phyloP scores from a whole-genome alignment of 2,113 vertebrate genomes.

The Mormoops blainvillei region DNA sequence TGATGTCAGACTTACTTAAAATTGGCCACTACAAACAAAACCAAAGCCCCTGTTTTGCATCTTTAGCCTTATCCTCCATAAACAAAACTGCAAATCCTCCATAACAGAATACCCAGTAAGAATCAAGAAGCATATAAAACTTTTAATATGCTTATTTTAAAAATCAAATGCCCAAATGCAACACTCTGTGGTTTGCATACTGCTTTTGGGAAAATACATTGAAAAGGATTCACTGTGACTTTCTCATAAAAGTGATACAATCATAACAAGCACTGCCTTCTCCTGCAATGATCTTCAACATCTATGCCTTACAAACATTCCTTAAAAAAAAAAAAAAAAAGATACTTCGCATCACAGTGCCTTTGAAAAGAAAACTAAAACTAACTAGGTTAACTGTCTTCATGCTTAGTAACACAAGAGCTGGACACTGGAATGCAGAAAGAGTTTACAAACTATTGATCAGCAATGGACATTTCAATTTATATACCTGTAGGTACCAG shows the following conservation, averaged over 20 bases:
- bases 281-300: not conserved
- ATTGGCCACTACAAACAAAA: constrained; percentile 11
- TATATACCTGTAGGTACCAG: not conserved
- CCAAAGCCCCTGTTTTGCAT: not conserved
- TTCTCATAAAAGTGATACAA: not conserved
- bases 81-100: not conserved
- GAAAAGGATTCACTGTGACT: not conserved
- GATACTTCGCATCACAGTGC: not conserved
- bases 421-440: not conserved
- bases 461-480: not conserved
- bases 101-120: not conserved
- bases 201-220: not conserved
- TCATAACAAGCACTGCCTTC: not conserved
- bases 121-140: not conserved
- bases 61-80: not conserved
- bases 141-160: not conserved
- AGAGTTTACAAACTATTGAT: not conserved
- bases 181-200: not conserved
- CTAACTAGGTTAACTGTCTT: not conserved
- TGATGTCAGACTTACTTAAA: constrained; percentile 39
- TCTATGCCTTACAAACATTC: not conserved
- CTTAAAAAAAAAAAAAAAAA: not conserved
- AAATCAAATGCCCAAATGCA: not conserved
- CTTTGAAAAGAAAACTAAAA: constrained; percentile 32
- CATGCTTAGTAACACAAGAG: not conserved